phyloP scores from a whole-genome alignment of 2,113 vertebrate genomes.

The Poeciliopsis occidentalis region DNA sequence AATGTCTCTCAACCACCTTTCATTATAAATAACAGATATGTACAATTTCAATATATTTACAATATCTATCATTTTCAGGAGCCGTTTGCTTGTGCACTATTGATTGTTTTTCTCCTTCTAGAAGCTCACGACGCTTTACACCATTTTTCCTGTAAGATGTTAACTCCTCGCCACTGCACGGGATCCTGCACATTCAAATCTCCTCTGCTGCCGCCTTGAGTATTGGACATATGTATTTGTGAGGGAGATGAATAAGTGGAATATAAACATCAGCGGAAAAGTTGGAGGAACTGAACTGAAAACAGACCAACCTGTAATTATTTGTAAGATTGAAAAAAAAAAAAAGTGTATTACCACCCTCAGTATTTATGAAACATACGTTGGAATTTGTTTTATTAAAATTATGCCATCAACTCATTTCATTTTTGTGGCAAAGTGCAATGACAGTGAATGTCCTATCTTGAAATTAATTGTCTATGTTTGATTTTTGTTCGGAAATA shows the following conservation, averaged over 20 bases:
- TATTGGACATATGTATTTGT: neutral
- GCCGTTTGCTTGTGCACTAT: slow-evolving; percentile 28
- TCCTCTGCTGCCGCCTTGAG: slow-evolving; percentile 89
- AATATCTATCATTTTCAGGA: neutral
- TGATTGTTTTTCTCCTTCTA: slow-evolving; percentile 77
- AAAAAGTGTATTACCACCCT: slow-evolving; percentile 50
- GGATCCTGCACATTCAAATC: slow-evolving; percentile 95
- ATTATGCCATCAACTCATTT: slow-evolving; percentile 76
- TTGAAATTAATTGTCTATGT: slow-evolving; percentile 61
- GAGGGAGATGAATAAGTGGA: neutral
- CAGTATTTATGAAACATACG: slow-evolving; percentile 67
- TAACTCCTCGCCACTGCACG: slow-evolving; percentile 92
- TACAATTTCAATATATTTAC: too few relatives aligned
- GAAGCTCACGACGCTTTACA: slow-evolving; percentile 95
- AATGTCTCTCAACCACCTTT: too few relatives aligned
- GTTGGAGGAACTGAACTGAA: slow-evolving; percentile 29
- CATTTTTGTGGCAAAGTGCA: slow-evolving; percentile 94
- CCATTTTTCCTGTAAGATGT: slow-evolving; percentile 97
- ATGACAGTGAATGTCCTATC: slow-evolving; percentile 87
- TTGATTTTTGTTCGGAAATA: slow-evolving; percentile 57
- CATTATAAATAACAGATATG: too few relatives aligned
- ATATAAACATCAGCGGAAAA: slow-evolving; percentile 15
- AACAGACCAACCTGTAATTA: slow-evolving; percentile 63
- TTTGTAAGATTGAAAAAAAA: slow-evolving; percentile 52
- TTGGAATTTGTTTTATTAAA: slow-evolving; percentile 70